phyloP scores from a whole-genome alignment of 2,888 invertebrate genomes.

The Idaea straminata region DNA sequence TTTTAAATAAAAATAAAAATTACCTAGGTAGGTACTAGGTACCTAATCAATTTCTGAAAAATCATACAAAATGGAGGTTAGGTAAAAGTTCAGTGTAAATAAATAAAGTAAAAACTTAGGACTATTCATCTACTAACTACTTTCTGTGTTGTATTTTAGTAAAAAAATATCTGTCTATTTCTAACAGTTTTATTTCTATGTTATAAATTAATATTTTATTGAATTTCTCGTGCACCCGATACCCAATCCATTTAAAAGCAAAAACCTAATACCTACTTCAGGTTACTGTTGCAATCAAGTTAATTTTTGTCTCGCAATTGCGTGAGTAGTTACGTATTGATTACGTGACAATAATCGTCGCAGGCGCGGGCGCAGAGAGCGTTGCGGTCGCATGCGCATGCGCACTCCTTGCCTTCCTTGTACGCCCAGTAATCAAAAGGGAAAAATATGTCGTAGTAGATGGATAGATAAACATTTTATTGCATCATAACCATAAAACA shows the following conservation, averaged over 20 bases:
- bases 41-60: no score
- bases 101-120: no score
- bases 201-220: neutral
- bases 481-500: no score
- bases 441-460: neutral
- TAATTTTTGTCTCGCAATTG: conserved; percentile 19
- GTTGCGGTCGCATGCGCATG: neutral
- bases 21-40: no score
- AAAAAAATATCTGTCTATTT: no score
- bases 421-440: neutral
- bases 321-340: neutral
- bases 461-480: no score
- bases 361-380: neutral
- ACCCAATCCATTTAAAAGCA: neutral
- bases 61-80: no score
- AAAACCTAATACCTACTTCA: conserved; percentile 9
- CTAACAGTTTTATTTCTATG: no score
- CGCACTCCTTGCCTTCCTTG: neutral
- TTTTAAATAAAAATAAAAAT: no score
- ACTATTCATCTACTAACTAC: no score
- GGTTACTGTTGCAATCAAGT: conserved; percentile 18
- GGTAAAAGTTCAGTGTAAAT: no score
- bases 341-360: neutral
- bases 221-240: neutral
- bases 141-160: no score